A percentile compares a stretch with the other conserved stretches of the same genome.
phyloP scores from a whole-genome alignment of 2,797 vertebrate genomes.

The Jordanella pulchra region DNA sequence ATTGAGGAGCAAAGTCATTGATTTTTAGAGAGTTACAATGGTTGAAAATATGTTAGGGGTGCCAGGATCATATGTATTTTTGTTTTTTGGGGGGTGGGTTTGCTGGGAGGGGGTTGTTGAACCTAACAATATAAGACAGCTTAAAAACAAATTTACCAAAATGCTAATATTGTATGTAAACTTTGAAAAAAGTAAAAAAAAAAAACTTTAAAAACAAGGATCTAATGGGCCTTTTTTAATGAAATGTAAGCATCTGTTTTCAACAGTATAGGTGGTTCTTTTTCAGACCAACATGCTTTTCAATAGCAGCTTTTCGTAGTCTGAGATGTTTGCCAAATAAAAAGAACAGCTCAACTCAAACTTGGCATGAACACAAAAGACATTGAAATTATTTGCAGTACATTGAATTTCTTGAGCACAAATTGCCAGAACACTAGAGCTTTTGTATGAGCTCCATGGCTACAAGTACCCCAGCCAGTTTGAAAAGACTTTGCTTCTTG shows the following conservation, averaged over 20 bases:
- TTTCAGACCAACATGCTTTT: not conserved
- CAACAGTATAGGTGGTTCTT: not conserved
- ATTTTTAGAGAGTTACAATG: not conserved
- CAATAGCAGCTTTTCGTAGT: not conserved
- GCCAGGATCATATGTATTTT: not conserved
- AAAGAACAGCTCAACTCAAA: not conserved
- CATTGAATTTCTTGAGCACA: not conserved
- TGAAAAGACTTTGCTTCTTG: slow-evolving; percentile 18
- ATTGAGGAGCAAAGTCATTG: not conserved
- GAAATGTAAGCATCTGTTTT: not conserved
- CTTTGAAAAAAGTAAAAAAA: not conserved
- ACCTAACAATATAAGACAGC: not conserved
- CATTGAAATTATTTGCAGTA: slow-evolving; percentile 2
- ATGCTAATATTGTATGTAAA: not conserved
- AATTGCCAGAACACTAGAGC: slow-evolving; percentile 1
- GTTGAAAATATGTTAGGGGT: too few relatives aligned
- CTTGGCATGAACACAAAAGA: slow-evolving; percentile 7
- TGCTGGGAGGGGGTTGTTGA: not conserved
- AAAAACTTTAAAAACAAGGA: not conserved
- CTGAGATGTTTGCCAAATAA: slow-evolving; percentile 1
- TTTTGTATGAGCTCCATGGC: slow-evolving; percentile 20
- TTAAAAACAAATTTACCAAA: not conserved
- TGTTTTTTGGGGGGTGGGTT: not conserved
- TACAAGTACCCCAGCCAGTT: slow-evolving; percentile 11
- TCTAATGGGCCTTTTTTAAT: not conserved